Base-by-base conservation (phyloP, 2,113 vertebrate species). In the Falcunculus frontatus region DNA sequence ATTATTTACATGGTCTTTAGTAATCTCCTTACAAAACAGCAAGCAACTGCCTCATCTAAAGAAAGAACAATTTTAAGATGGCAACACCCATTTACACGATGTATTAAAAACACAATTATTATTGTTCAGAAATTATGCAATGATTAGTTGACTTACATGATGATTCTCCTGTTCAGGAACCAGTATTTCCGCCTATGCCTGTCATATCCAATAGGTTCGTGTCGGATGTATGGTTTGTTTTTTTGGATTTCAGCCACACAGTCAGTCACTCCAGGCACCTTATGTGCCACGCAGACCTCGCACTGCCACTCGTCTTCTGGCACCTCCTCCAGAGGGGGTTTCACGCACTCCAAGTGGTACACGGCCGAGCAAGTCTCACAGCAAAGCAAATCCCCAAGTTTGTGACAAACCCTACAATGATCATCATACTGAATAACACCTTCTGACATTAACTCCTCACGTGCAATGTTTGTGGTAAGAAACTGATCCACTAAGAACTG, bases 271-370 rank as follows among this genome's bases (percentile, higher is more conserved):
- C 99, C 99, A 10, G 99, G 98, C 96, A 99, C 99, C 97, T 99
- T 98, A 87, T 99, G 99, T 8, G 99, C 99, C 81, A 99, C 99
- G 13, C 99, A 99, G 39, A 99, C 98, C 97, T 99, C 99, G 42
- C 99, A 99, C 98, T 99, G 99, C 99, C 99, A 99, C 85, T 99
- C 99, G 9, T 99, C 99, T 97, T 99, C 99, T 0, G 99, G 99
- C 29, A 99, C 99, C 91, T 98, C 99, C 95, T 98, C 98, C 53
- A 99, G 98, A 11, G 99, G 99, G 0, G 99, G 99, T 29, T 99
- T 99, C 94, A 99, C 99, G 1, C 99, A 99, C 97, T 99, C 99
- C 96, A 99, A 98, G 95, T 99, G 99, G 97, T 99, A 99, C 13
- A 99, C 99, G 0, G 99, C 99, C 1, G 99, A 98, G 94, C 99